Evolutionary conservation across 2,113 vertebrate species (phyloP).

Genomic region (Danio rerio): GRCz12tu NC_133192.1:25757501-25758000

Average conservation of each 20-base stretch:
- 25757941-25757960: neutral
- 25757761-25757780: constrained; percentile 27
- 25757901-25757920: neutral
- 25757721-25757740: constrained; percentile 56
- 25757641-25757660: neutral
- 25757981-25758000: constrained; percentile 5
- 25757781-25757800: constrained; percentile 15
- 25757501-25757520: constrained; percentile 9
- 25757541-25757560: constrained; percentile 41
- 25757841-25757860: constrained; percentile 18
- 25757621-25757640: constrained; percentile 4
- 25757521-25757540: constrained; percentile 16
- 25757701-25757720: constrained; percentile 44
- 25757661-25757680: constrained; percentile 13
- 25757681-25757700: constrained; percentile 46
- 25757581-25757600: constrained; percentile 27
- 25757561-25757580: constrained; percentile 17
- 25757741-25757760: constrained; percentile 42
- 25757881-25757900: constrained; percentile 24
- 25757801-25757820: constrained; percentile 9
- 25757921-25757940: constrained; percentile 1
- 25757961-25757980: constrained; percentile 28
- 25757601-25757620: constrained; percentile 16
- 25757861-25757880: constrained; percentile 14
- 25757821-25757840: constrained; percentile 32